Percentiles rank a stretch among this genome's conserved stretches.
Conservation (phyloP, 2,888 invertebrate genomes). For the Reticulitermes lucifugus region DNA sequence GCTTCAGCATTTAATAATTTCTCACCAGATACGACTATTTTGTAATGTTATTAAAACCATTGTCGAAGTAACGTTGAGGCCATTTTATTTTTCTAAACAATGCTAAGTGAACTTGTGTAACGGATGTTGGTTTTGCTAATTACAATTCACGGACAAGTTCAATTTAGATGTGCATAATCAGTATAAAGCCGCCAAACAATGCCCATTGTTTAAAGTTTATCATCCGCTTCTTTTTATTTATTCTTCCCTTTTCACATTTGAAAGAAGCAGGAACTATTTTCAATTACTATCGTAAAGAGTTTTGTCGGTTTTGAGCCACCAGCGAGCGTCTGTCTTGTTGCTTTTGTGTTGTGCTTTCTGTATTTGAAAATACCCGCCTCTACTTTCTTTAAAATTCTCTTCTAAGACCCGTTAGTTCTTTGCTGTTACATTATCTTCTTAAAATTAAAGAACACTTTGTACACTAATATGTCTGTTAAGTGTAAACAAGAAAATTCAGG, state of each 20-base stretch:
- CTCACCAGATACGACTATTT: too few relatives aligned
- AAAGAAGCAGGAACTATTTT: background rate
- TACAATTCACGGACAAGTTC: background rate
- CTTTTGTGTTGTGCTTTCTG: background rate
- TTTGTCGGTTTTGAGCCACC: too few relatives aligned
- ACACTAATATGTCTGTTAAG: too few relatives aligned
- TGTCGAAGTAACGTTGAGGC: too few relatives aligned
- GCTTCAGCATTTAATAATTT: too few relatives aligned
- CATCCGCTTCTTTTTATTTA: background rate
- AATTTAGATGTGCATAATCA: constrained; percentile 12
- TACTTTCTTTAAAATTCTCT: background rate
- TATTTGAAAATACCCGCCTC: background rate
- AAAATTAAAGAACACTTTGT: too few relatives aligned
- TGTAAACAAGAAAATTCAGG: too few relatives aligned
- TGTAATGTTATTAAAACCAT: too few relatives aligned
- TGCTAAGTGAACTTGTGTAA: background rate
- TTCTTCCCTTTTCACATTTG: background rate
- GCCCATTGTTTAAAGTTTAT: constrained; percentile 9
- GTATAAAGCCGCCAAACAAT: constrained; percentile 15
- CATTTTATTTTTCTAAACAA: background rate
- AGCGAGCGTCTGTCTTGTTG: too few relatives aligned
- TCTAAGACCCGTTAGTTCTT: too few relatives aligned
- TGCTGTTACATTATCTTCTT: too few relatives aligned
- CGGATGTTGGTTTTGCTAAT: constrained; percentile 11
- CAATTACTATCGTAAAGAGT: background rate